Evolutionary conservation across 2,888 invertebrate species (phyloP), one percentile per base, ranked within the genome.

Genomic region (Hedychridium roseum): DNA sequence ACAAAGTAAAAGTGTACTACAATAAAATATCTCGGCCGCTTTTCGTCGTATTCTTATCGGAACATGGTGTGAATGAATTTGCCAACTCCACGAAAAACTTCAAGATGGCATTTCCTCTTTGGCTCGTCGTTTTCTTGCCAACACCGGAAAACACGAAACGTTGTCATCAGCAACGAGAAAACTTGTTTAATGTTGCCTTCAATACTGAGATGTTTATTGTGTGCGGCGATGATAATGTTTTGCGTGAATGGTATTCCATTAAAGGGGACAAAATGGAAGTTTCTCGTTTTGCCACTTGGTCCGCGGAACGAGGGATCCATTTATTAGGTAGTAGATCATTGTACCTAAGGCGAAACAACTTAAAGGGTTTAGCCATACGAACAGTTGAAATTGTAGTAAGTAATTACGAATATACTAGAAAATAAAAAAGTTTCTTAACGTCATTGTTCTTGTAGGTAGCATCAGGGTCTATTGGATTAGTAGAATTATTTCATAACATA

Each of bases 181-280:
- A 57, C 32, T 28, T 36, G 1, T 51, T 60, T 5, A 30, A 54
- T 15, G 9, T 62, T 5, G 32, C 44, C 0, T 62, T 60, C 44
- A 44, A 58, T 43, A 42, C 44, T 5, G 49, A 54, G 27, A 53
- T 60, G 50, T 9, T 58, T 2, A 57, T 62, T 11, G 31, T 48
- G 1, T 43, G 53, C 2, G 9, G 28, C 11, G 7, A 35, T 1
- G 20, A 35, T 3, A 3, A 15, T 3, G 6, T 27, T 9, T 11
- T 62, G 5, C 32, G 18, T 7, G 54, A 62, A 39, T 57, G 53
- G 46, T 54, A 60, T 40, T 47, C 47, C 4, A 7, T 41, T 34
- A 3, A 5, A 9, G 4, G 15, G 4, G 26, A 36, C 4, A 39
- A 30, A 5, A 34, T 43, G 0, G 45, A 47, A n/a, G 44, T 43